These are phyloP conservation scores for Pachyramphus minor DNA, from an alignment of 2,113 vertebrate genomes.

Conservation along the genomic window DNA sequence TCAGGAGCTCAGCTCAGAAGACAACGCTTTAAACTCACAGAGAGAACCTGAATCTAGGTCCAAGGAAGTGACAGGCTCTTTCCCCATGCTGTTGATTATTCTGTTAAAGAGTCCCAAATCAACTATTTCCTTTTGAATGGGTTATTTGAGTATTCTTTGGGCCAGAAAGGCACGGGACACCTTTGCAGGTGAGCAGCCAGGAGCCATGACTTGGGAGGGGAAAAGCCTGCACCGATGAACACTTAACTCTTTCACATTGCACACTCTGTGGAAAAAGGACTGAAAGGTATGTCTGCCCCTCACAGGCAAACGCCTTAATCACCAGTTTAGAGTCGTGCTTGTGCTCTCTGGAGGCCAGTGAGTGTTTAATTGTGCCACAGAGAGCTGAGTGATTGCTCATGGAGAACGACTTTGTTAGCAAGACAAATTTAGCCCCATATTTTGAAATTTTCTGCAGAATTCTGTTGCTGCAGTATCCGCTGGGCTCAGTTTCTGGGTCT, in stretches of 20 bases:
- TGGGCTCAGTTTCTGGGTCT: neutral
- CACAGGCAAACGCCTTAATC: neutral
- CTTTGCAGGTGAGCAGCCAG: neutral
- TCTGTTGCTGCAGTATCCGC: neutral
- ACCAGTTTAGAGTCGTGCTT: neutral
- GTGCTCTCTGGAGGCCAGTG: neutral
- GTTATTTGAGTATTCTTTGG: neutral
- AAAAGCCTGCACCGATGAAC: neutral
- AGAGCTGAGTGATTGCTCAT: neutral
- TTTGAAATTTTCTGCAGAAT: neutral
- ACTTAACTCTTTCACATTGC: neutral
- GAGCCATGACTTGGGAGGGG: neutral
- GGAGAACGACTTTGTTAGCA: conserved; percentile 1
- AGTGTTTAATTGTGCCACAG: neutral
- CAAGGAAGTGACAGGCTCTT: neutral
- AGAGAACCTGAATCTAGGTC: neutral
- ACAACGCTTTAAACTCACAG: neutral
- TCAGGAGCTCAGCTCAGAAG: neutral
- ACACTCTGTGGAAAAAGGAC: neutral
- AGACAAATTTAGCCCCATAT: neutral
- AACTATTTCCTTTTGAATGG: neutral
- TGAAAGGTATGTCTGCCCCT: neutral
- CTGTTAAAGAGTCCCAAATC: neutral
- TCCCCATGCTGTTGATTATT: neutral
- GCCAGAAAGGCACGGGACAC: neutral